Evolutionary conservation across 2,888 invertebrate genomes (phyloP).

Genomic region (Drosophila infuscata): DNA sequence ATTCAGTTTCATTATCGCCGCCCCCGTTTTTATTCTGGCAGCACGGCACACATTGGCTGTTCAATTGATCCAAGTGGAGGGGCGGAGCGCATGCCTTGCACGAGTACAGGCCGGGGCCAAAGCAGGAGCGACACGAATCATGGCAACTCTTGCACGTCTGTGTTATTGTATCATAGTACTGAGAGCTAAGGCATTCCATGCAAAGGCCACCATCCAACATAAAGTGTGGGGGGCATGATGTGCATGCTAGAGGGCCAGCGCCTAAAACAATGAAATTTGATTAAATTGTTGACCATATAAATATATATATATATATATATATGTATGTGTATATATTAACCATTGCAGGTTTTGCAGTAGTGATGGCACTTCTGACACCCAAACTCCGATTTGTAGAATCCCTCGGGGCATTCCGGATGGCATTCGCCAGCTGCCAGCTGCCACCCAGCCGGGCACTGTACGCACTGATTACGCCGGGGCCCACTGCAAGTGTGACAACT

Average conservation of each 20-base stretch:
- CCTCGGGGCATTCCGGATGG: constrained; percentile 93
- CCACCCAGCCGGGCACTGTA: constrained; percentile 92
- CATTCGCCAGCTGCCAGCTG: constrained; percentile 93
- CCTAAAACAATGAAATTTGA: constrained; percentile 82
- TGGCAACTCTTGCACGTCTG: constrained; percentile 90
- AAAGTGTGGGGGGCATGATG: constrained; percentile 90
- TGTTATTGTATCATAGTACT: constrained; percentile 89
- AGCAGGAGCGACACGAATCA: constrained; percentile 88
- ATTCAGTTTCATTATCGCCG: constrained; percentile 87
- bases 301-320: background rate
- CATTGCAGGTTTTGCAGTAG: constrained; percentile 94
- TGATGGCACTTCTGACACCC: constrained; percentile 96
- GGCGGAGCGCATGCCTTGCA: constrained; percentile 89
- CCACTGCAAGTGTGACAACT: constrained; percentile 95
- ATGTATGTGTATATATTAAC: constrained; percentile 82
- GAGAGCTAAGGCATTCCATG: constrained; percentile 91
- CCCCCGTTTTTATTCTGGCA: constrained; percentile 87
- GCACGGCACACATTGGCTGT: constrained; percentile 91
- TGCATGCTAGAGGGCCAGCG: constrained; percentile 91
- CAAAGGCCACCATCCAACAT: constrained; percentile 91
- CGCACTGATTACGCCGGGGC: constrained; percentile 93
- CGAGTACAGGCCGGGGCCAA: constrained; percentile 89
- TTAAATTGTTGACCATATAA: background rate
- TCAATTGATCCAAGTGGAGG: constrained; percentile 89
- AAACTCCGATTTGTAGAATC: constrained; percentile 92